Evolutionary conservation across 2,888 invertebrate genomes (phyloP), one percentile per base, ranked within the genome.

Genomic region (Penaeus monodon): DNA sequence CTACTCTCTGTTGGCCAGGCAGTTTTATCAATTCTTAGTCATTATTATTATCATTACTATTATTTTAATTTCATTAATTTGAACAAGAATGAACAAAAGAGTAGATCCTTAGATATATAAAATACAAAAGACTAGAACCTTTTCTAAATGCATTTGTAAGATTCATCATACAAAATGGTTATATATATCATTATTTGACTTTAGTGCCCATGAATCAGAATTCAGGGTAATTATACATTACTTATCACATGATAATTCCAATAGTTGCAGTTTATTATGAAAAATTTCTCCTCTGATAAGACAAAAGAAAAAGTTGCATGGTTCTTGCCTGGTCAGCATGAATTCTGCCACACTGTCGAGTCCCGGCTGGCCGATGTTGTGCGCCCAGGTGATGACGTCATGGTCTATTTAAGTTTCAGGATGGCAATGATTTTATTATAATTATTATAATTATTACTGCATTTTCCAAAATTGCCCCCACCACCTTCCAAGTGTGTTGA

Each of bases 321-420:
- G 77, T 85, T 85, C 73, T 64, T 87, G 86, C 86, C 83, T 87
- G 81, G 86, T 83, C 76, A 83, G 86, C 86, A 87, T 87, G 86
- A 77, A 82, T 87, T 87, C 78, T 87, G 82, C 77, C 49, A 63
- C 10, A 73, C 77, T 79, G 86, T 87, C 64, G 86, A 82, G 86
- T 87, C 83, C 82, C 83, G 83, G 83, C 63, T 73, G 86, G 86
- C 86, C 86, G 86, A 87, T 87, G 86, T 87, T 87, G 86, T 83
- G 86, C 86, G 77, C 86, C 86, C 82, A 80, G 83, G 83, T 87
- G 86, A 82, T 87, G 86, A 87, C 82, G 83, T 87, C 86, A 79
- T 87, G 86, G 86, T 81, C 79, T 68, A 65, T 76, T 49, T 49
- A 57, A 77, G 77, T 77, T 77, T 77, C 57, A 57, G 17, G 77